phyloP scores from a whole-genome alignment of 1,140 invertebrate genomes.

The Platyscapa corneri region DNA sequence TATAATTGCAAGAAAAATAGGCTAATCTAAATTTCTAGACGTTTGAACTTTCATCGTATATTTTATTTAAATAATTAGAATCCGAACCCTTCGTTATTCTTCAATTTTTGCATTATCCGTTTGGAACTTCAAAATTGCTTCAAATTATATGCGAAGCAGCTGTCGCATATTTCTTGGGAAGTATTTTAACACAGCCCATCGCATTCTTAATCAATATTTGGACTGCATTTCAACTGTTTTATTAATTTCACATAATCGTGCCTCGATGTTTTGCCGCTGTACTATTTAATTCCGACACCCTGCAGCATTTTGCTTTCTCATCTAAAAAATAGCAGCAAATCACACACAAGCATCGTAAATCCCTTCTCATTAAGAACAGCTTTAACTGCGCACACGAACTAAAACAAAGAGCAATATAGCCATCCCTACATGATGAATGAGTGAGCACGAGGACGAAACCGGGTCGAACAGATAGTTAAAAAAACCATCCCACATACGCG shows the following conservation, averaged over 20 bases:
- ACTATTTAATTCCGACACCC: background rate
- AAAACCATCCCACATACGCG: background rate
- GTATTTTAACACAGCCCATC: background rate
- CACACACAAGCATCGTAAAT: constrained; percentile 37
- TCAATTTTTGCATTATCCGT: background rate
- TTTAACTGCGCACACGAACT: background rate
- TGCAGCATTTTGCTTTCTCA: background rate
- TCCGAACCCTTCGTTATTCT: background rate
- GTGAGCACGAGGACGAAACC: constrained; percentile 1
- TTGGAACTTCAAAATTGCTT: background rate
- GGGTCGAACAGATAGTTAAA: constrained; percentile 47
- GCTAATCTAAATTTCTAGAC: background rate
- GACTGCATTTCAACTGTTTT: background rate
- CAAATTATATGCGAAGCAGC: background rate
- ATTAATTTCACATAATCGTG: background rate
- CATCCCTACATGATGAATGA: constrained; percentile 26
- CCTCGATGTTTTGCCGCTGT: background rate
- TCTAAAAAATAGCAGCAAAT: constrained; percentile 36
- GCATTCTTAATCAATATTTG: background rate
- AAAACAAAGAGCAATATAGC: constrained; percentile 35
- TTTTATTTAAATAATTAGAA: background rate
- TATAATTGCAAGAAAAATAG: background rate
- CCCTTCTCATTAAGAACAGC: constrained; percentile 41
- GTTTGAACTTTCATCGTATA: background rate
- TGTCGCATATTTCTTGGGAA: background rate